These are phyloP conservation scores for Polypedilum pembai DNA, from an alignment of 1,140 invertebrate genomes.

Conservation along the genomic window DNA sequence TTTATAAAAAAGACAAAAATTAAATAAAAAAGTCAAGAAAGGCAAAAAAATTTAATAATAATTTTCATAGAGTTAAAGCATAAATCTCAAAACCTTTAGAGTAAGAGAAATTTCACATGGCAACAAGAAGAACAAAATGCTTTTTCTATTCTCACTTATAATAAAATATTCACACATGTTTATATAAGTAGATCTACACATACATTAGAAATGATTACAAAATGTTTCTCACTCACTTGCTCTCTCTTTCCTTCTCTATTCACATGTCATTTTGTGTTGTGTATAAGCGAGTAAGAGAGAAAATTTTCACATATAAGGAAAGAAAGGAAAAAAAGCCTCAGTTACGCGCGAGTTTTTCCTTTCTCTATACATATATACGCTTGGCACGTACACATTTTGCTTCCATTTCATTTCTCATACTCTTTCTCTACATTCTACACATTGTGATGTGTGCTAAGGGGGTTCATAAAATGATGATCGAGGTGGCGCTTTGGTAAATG, in stretches of 20 bases:
- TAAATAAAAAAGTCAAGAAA: too few relatives aligned
- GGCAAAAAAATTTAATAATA: too few relatives aligned
- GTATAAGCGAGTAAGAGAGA: too few relatives aligned
- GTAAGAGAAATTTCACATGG: too few relatives aligned
- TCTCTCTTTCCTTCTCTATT: background rate
- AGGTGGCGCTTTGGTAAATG: background rate
- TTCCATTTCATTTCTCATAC: background rate
- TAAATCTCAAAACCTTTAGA: too few relatives aligned
- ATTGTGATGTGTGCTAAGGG: background rate
- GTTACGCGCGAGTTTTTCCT: background rate
- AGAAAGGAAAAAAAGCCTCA: background rate
- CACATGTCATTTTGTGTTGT: background rate
- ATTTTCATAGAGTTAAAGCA: too few relatives aligned
- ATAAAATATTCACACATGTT: constrained; percentile 10
- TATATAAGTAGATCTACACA: background rate
- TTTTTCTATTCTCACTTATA: too few relatives aligned
- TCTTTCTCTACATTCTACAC: background rate
- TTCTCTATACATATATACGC: background rate
- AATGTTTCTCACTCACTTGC: too few relatives aligned
- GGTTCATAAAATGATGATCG: constrained; percentile 17
- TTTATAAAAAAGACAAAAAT: too few relatives aligned
- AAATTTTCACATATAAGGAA: background rate
- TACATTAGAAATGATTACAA: constrained; percentile 14
- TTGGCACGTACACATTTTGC: constrained; percentile 11
- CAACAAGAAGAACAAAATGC: too few relatives aligned